Conservation (phyloP, 92 coral and sea anemone genomes). For the Phenganax marumi region DNA sequence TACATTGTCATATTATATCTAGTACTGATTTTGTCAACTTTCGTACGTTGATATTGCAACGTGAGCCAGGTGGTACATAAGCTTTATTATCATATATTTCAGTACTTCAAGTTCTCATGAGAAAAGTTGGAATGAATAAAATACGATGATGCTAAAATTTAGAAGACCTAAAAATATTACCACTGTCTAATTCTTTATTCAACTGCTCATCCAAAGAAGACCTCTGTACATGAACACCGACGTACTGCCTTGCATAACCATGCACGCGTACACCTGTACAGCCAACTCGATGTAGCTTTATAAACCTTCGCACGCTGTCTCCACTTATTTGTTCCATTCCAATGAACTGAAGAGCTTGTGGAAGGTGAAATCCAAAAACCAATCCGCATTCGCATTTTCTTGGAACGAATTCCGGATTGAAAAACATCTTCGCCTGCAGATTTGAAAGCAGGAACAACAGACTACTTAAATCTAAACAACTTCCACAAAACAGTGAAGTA, state of each 20-base stretch:
- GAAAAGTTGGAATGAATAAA: background rate
- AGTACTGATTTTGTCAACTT: background rate
- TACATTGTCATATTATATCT: background rate
- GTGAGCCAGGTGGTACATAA: background rate
- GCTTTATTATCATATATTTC: background rate
- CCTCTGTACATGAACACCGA: conserved; percentile 44
- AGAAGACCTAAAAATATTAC: background rate
- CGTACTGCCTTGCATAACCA: conserved; percentile 40
- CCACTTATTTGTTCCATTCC: conserved; percentile 2
- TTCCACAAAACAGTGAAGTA: background rate
- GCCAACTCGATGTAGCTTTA: conserved; percentile 36
- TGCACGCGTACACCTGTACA: conserved; percentile 43
- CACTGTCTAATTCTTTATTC: conserved; percentile 52
- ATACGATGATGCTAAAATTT: background rate
- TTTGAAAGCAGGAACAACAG: background rate
- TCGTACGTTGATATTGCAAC: background rate
- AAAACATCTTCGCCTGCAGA: conserved; percentile 42
- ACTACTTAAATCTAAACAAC: background rate
- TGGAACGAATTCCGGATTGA: conserved; percentile 42
- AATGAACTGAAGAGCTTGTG: conserved; percentile 36
- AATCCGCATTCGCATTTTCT: conserved; percentile 45
- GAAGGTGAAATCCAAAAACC: conserved; percentile 45
- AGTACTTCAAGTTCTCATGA: background rate
- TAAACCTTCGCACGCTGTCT: conserved; percentile 31
- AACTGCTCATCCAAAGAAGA: conserved; percentile 31